Base-by-base conservation (phyloP, 1,140 invertebrate genomes). In the Planococcus citri region DNA sequence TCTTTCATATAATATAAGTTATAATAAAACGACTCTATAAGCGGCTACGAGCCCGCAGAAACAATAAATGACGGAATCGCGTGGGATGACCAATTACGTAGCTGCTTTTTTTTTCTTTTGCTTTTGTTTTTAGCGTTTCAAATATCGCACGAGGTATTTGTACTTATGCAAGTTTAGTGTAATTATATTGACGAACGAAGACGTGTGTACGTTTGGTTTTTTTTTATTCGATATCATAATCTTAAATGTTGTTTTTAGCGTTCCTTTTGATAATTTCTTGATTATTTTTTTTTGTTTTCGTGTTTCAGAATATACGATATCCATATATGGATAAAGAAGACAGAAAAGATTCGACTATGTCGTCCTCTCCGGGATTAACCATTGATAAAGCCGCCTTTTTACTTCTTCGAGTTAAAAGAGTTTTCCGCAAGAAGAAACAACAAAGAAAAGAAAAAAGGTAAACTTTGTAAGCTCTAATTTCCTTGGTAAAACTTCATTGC, bases 391-490 rank as follows among this genome's bases (percentile, higher is more conserved):
- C 91, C 29, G 92, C 91, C 22, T 94, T 94, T 78, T 82, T 94
- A 21, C 83, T 94, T 70, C 82, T 94, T 70, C 80, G 91, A 72
- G 90, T 94, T 41, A 92, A 92, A 76, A 86, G 88, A 76, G 91
- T 90, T 22, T 94, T 94, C 80, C 91, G 90, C 78, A 93, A 91
- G 82, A 93, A 92, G 78, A 87, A 89, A 74, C 86, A 91, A 75
- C 87, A 89, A 76, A 82, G 88, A 71, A 92, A 92, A 75, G 89
- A 93, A 71, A 88, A 89, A 79, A 87, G 87, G 87, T 70, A 70
- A 60, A 60, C 37, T 71, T 60, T 27, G 22, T 73, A 37, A 37
- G 33, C 6, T 37, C 6, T 37, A 37, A 37, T 37, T 37, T 37
- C 14, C 6, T 37, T 37, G n/a, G n/a, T n/a, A n/a, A n/a, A n/a